phyloP scores from a whole-genome alignment of 1,140 invertebrate species.

The Trichomalopsis sarcophagae region DNA sequence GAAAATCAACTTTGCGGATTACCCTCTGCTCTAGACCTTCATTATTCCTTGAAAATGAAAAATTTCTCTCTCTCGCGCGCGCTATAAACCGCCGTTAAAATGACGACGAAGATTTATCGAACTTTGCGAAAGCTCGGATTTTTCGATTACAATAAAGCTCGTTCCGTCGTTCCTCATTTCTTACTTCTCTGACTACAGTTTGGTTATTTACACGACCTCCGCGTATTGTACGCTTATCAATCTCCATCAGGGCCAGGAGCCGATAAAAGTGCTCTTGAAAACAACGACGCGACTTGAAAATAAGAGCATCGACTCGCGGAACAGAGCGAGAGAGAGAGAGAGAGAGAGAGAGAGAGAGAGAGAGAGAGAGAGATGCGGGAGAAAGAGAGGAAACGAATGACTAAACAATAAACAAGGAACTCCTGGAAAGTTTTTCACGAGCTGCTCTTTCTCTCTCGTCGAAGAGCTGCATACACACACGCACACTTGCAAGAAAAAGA shows the following conservation, averaged over 20 bases:
- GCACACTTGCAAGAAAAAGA: not conserved
- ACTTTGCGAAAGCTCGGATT: not conserved
- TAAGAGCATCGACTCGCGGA: not conserved
- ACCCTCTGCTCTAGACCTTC: not conserved
- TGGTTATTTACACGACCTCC: too few species aligned
- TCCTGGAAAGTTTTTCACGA: constrained; percentile 13
- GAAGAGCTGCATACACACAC: not conserved
- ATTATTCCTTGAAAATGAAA: not conserved
- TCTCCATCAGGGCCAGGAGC: not conserved
- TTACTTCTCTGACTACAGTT: not conserved
- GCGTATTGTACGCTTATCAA: not conserved
- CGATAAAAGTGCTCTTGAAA: not conserved
- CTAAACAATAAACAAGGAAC: constrained; percentile 25
- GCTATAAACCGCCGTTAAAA: not conserved
- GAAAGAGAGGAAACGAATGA: not conserved
- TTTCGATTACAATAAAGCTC: too few species aligned
- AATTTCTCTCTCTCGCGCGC: not conserved
- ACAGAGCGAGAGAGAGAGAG: not conserved
- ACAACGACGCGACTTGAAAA: not conserved
- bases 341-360: not conserved
- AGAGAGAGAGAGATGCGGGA: too few species aligned
- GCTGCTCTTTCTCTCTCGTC: not conserved
- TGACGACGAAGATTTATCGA: not conserved
- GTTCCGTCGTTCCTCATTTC: not conserved
- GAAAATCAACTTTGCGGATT: constrained; percentile 1